These are phyloP conservation scores for Mechanitis mazaeus DNA, from an alignment of 2,888 invertebrate genomes.

Conservation along the genomic window DNA sequence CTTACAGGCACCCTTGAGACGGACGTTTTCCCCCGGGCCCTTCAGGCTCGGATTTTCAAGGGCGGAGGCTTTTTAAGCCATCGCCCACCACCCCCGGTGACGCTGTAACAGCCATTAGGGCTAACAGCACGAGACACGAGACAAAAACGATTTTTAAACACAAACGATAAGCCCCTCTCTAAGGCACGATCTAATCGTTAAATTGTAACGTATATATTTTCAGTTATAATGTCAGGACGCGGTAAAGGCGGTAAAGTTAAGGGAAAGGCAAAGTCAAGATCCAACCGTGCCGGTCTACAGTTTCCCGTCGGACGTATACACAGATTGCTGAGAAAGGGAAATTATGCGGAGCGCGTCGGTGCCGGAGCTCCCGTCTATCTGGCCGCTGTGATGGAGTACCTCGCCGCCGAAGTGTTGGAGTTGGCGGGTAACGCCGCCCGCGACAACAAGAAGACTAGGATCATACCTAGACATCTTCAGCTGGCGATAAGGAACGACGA, in stretches of 20 bases:
- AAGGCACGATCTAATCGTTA: too few species aligned
- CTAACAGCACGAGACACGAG: too few species aligned
- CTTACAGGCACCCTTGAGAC: too few species aligned
- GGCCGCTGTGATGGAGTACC: constrained; percentile 78
- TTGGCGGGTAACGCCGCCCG: constrained; percentile 80
- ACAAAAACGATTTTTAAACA: too few species aligned
- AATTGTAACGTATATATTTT: too few species aligned
- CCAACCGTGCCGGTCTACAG: constrained; percentile 74
- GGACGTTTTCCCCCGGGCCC: too few species aligned
- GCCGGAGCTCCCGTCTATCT: constrained; percentile 71
- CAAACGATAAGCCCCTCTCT: too few species aligned
- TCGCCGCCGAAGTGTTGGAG: constrained; percentile 81
- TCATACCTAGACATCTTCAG: constrained; percentile 74
- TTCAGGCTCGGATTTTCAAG: too few species aligned
- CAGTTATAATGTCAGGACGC: constrained; percentile 21
- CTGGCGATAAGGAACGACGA: constrained; percentile 19
- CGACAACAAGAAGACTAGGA: constrained; percentile 83
- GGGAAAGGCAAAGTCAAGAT: constrained; percentile 58
- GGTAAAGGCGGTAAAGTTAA: constrained; percentile 39
- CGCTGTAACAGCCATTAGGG: too few species aligned
- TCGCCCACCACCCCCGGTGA: too few species aligned
- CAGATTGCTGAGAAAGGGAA: constrained; percentile 65
- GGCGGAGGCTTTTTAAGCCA: too few species aligned
- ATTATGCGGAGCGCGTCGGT: constrained; percentile 76
- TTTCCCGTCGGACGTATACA: constrained; percentile 78